Conservation (phyloP, 2,113 vertebrate genomes). For the Alethe castanea region DNA sequence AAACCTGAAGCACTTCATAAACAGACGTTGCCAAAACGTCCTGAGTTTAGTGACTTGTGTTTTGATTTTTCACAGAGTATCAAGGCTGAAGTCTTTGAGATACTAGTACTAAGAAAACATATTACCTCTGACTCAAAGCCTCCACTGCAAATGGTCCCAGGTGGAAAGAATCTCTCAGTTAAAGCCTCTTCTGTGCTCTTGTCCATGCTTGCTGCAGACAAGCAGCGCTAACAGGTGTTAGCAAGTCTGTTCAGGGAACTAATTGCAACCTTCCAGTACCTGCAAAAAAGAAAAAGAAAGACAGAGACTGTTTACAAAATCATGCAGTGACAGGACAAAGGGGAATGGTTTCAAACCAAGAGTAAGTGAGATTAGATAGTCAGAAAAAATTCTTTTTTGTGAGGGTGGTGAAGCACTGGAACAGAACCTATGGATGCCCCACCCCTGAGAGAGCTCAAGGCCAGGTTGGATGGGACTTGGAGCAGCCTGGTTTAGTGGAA, state of each 20-base stretch:
- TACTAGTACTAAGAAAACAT: background rate
- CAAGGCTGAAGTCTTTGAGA: background rate
- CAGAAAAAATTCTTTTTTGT: background rate
- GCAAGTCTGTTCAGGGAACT: background rate
- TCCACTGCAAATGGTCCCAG: background rate
- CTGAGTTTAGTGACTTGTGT: background rate
- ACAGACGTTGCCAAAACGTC: background rate
- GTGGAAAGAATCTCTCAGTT: background rate
- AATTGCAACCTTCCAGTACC: background rate
- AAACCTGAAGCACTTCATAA: background rate
- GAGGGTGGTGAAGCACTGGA: background rate
- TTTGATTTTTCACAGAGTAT: background rate
- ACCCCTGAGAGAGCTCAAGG: background rate
- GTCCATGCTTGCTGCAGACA: background rate
- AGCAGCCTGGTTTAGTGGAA: background rate
- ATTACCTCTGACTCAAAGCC: background rate
- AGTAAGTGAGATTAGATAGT: background rate
- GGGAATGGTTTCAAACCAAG: background rate
- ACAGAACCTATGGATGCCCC: background rate
- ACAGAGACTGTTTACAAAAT: background rate
- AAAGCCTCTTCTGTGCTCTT: background rate
- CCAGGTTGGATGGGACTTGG: background rate
- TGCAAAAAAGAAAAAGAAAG: background rate
- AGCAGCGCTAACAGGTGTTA: background rate
- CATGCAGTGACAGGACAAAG: background rate